These are phyloP conservation scores for Clarias pachynema DNA, from an alignment of 2,797 vertebrate genomes.

Conservation along the genomic window DNA sequence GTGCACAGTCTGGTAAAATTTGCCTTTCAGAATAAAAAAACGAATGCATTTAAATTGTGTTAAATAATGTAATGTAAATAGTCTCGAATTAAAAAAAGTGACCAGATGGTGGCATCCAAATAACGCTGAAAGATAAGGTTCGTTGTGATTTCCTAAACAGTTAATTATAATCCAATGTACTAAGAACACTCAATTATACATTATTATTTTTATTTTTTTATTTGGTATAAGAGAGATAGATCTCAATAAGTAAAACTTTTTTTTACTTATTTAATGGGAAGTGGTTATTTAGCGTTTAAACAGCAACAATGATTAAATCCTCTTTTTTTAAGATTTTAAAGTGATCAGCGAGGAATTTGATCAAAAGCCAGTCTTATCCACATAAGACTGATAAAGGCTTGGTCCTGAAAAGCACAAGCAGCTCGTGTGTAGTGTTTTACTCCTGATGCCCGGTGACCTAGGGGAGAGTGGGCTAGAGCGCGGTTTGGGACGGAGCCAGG, in stretches of 20 bases:
- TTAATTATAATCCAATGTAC: not conserved
- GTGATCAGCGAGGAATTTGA: conserved; percentile 49
- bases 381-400: conserved; percentile 44
- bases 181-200: not conserved
- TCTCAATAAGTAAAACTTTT: not conserved
- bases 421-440: not conserved
- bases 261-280: not conserved
- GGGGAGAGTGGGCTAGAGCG: not conserved
- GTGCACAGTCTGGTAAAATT: not conserved
- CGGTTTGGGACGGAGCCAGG: conserved; percentile 25
- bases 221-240: not conserved
- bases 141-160: not conserved
- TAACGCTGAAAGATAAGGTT: conserved; percentile 8
- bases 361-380: conserved; percentile 41
- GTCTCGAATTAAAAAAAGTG: not conserved
- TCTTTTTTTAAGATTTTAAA: conserved; percentile 30
- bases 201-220: not conserved
- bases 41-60: not conserved
- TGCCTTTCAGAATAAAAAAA: not conserved
- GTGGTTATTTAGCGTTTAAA: not conserved
- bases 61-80: not conserved
- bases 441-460: not conserved
- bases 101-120: conserved; percentile 42
- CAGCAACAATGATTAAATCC: not conserved
- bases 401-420: not conserved